Percentiles rank a stretch among this genome's conserved stretches.
phyloP scores from a whole-genome alignment of 2,797 vertebrate species.

The Micrastur ruficollis region DNA sequence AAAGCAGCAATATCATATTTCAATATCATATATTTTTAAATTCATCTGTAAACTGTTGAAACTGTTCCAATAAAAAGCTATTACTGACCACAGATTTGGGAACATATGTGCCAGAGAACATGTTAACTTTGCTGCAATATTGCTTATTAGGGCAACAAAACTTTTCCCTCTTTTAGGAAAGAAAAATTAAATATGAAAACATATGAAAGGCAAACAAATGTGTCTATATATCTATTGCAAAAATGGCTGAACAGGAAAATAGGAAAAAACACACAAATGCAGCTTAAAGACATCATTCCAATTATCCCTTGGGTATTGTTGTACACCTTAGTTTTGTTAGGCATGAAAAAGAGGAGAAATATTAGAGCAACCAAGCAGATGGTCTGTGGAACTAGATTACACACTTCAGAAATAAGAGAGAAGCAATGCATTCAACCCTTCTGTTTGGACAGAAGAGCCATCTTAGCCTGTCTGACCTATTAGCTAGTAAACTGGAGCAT shows the following conservation, averaged over 20 bases:
- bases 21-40: neutral
- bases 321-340: conserved; percentile 32
- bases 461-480: conserved; percentile 53
- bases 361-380: conserved; percentile 35
- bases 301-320: neutral
- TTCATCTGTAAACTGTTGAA: neutral
- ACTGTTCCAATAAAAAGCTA: neutral
- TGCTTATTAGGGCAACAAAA: neutral
- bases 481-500: conserved; percentile 30
- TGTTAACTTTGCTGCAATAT: neutral
- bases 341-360: conserved; percentile 34
- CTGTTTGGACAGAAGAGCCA: conserved; percentile 52
- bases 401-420: conserved; percentile 57
- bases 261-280: neutral
- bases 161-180: neutral
- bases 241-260: neutral
- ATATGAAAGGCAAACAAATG: neutral
- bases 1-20: neutral
- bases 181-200: neutral
- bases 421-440: conserved; percentile 43
- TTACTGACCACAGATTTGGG: neutral
- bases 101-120: neutral
- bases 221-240: neutral
- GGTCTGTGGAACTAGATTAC: conserved; percentile 59
- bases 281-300: neutral